Evolutionary conservation across 2,888 invertebrate genomes (phyloP), one percentile per base, ranked within the genome.

Genomic region (Cataglyphis altisquamis): DNA sequence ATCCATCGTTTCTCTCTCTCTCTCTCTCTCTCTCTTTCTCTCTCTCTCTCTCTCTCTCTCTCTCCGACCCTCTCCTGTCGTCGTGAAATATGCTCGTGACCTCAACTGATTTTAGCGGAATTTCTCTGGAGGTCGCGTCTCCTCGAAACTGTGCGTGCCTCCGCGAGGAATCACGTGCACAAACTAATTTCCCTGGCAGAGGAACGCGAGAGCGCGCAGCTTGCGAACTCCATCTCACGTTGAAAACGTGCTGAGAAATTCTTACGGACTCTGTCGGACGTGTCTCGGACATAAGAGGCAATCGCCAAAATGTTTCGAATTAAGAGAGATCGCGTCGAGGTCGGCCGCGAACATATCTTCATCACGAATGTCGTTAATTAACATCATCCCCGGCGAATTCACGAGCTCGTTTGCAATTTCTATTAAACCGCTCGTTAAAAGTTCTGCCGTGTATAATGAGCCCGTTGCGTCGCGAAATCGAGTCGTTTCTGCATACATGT

Each of bases 131-230:
- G 9, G 36, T 74, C 55, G 74, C 62, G n/a, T 41, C 62, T n/a
- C 21, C 21, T 21, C 52, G 48, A 29, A 66, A 64, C 66, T 81
- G 90, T 92, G 93, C 92, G 90, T 92, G 91, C 90, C 90, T 88
- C 83, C 85, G 64, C 83, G 86, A 87, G 85, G 88, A 91, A 92
- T 93, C 92, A 92, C 92, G 92, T 90, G 91, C 92, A 85, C 87
- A 78, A 89, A 89, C 92, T 93, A 91, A 93, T 93, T 92, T 92
- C 91, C 90, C 85, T 73, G 86, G 84, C 86, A 86, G 90, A 52
- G 52, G n/a, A 90, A 70, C 88, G 91, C 90, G 72, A 62, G 66
- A 83, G 36, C 45, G 57, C 70, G 36, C 83, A 85, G 80, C 83
- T 67, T 80, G 85, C 74, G 48, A n/a, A 15, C 72, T 57, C 66